These are phyloP conservation scores for Falco cherrug DNA, from an alignment of 2,797 vertebrate genomes.

Conservation along the genomic window DNA sequence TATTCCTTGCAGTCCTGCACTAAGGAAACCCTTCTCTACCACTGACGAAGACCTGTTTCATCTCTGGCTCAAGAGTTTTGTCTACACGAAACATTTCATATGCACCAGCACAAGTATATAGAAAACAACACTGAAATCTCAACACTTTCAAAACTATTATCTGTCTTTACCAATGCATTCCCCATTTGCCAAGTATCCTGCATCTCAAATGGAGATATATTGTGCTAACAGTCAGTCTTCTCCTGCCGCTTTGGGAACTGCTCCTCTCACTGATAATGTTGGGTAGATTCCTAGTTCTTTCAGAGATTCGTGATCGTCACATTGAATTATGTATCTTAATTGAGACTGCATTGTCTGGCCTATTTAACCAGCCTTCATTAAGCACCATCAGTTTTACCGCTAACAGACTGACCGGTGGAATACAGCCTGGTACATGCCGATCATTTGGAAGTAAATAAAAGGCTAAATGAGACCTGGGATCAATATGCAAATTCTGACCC, in stretches of 20 bases:
- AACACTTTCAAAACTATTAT: background rate
- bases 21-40: background rate
- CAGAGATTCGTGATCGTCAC: background rate
- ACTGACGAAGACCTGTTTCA: background rate
- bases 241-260: background rate
- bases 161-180: background rate
- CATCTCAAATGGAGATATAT: background rate
- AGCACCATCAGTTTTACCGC: background rate
- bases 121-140: background rate
- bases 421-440: background rate
- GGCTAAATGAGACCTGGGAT: background rate
- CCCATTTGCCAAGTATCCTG: background rate
- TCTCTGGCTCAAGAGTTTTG: background rate
- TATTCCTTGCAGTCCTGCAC: background rate
- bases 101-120: background rate
- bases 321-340: background rate
- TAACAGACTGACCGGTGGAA: background rate
- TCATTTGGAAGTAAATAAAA: background rate
- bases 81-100: background rate
- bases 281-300: background rate
- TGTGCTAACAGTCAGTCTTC: background rate
- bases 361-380: background rate
- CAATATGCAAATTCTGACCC: background rate
- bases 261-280: background rate
- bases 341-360: background rate